Evolutionary conservation across 2,113 vertebrate species (phyloP), one percentile per base, ranked within the genome.

Genomic region (Grammomys surdaster): DNA sequence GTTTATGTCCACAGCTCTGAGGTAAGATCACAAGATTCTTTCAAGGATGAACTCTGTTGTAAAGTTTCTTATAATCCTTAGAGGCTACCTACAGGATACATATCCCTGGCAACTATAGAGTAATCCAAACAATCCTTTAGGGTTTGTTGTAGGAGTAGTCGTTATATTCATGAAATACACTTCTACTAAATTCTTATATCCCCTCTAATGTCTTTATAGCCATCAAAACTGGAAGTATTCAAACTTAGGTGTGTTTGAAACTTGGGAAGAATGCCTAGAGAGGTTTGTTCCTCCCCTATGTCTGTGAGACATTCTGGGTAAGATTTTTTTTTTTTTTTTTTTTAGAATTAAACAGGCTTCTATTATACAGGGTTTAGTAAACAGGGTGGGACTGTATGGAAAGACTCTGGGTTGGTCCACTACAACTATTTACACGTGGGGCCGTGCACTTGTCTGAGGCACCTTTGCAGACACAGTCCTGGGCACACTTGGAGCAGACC

Each of bases 401-500:
- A 40, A 67, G 54, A 63, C 24, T 40, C 4, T 19, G 5, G 5
- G 31, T 67, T 69, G 60, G 40, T 31, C 26, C 28, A 1, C 3
- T 33, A 67, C 67, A 16, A 20, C 28, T 92, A 26, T 54, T 73
- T 76, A 73, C 84, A 69, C 0, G 0, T 43, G 4, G 28, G 54
- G 76, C 31, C 90, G 93, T 98, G 56, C 46, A 98, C 85, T 98
- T 98, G 48, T 98, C 98, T 0, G 96, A 95, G 12, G 98, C 97
- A 1, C 97, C 99, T 96, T 99, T 99, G 97, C 99, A 99, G 90
- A 99, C 90, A 33, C 98, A 99, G 67, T 99, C 99, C 76, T 98
- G 98, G 73, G 98, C 98, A 7, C 94, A 90, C 17, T 96, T 31
- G 31, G 98, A 98, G 9, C 98, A 99, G 70, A 97, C 98, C 0